These are phyloP conservation scores for Drosophila serrata DNA, from an alignment of 1,140 invertebrate genomes.

Conservation along the genomic window DNA sequence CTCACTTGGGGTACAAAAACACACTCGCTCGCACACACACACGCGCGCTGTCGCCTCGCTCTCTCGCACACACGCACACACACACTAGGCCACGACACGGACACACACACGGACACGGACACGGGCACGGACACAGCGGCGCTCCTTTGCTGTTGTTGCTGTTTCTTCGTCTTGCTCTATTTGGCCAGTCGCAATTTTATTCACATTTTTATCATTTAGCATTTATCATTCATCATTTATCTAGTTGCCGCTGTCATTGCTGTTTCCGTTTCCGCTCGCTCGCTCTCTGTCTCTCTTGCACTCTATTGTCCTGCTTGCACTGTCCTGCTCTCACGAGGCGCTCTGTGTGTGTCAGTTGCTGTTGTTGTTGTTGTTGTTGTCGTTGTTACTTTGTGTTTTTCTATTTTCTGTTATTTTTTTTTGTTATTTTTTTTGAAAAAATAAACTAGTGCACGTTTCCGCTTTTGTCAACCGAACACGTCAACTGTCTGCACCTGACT, in stretches of 20 bases:
- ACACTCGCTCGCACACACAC: constrained; percentile 51
- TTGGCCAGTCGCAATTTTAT: constrained; percentile 36
- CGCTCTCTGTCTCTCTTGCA: not conserved
- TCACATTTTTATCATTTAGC: constrained; percentile 41
- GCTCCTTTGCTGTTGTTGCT: constrained; percentile 45
- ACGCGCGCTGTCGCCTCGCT: constrained; percentile 24
- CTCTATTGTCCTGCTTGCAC: constrained; percentile 18
- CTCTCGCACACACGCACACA: constrained; percentile 38
- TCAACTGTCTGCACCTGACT: constrained; percentile 85
- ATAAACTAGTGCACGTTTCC: constrained; percentile 56
- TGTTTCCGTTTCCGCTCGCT: constrained; percentile 16
- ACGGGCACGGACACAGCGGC: constrained; percentile 33
- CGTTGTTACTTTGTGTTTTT: constrained; percentile 5
- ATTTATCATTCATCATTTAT: constrained; percentile 20
- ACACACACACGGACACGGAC: constrained; percentile 39
- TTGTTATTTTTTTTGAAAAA: constrained; percentile 7
- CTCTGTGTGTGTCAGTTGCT: constrained; percentile 39
- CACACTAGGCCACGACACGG: constrained; percentile 37
- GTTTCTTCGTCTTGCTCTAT: constrained; percentile 36
- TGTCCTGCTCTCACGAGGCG: constrained; percentile 19
- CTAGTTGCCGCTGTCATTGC: constrained; percentile 28
- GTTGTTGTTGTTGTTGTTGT: constrained; percentile 19
- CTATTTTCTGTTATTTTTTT: not conserved
- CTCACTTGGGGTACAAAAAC: constrained; percentile 27
- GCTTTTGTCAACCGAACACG: constrained; percentile 82